A percentile compares a stretch with the other conserved stretches of the same genome.
These are phyloP conservation scores for Musca domestica DNA, from an alignment of 1,140 invertebrate species.

Conservation along the genomic window DNA sequence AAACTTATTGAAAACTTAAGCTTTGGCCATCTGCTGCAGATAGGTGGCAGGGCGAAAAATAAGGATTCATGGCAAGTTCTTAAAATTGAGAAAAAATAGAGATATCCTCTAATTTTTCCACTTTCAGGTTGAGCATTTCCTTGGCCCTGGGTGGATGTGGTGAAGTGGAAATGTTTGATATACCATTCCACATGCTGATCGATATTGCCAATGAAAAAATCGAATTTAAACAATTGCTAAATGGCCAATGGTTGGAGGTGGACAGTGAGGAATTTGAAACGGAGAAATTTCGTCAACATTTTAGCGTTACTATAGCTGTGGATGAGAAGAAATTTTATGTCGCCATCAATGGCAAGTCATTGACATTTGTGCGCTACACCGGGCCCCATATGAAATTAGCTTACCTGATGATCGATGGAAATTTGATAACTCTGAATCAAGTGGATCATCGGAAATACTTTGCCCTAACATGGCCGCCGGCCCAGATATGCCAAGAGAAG, in stretches of 20 bases:
- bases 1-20: too few relatives aligned
- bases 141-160: too few relatives aligned
- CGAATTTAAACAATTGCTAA: neutral
- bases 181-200: too few relatives aligned
- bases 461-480: neutral
- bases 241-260: neutral
- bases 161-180: too few relatives aligned
- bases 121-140: too few relatives aligned
- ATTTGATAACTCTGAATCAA: neutral
- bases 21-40: too few relatives aligned
- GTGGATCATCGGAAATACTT: conserved; percentile 11
- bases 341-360: neutral
- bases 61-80: too few relatives aligned
- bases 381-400: neutral
- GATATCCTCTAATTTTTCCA: too few relatives aligned
- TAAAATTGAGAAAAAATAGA: too few relatives aligned
- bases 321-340: neutral
- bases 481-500: neutral
- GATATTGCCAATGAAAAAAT: too few relatives aligned
- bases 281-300: neutral
- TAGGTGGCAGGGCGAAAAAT: too few relatives aligned
- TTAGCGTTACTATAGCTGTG: neutral
- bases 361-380: neutral
- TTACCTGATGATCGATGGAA: neutral
- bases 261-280: neutral